Evolutionary conservation across 2,888 invertebrate species (phyloP).

Genomic region (Synanthedon tipuliformis): DNA sequence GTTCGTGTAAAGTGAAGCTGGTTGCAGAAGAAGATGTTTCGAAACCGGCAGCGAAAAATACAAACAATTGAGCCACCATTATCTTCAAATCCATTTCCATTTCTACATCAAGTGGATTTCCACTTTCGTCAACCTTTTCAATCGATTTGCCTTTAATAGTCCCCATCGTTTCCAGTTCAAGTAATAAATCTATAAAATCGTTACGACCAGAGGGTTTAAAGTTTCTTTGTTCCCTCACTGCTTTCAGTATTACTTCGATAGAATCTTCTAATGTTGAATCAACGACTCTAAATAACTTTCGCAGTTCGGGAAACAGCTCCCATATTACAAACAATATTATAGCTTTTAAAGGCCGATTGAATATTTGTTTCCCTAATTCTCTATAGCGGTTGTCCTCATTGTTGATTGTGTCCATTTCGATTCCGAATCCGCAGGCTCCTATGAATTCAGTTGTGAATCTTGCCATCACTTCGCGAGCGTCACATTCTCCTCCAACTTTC

Average conservation of each 20-base stretch:
- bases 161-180: slow-evolving; percentile 14
- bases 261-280: slow-evolving; percentile 9
- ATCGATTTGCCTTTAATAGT: slow-evolving; percentile 6
- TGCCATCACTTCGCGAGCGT: slow-evolving; percentile 31
- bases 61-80: slow-evolving; percentile 12
- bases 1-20: slow-evolving; percentile 22
- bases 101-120: slow-evolving; percentile 5
- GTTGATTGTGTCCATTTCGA: slow-evolving; percentile 31
- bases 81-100: slow-evolving; percentile 7
- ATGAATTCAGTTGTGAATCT: slow-evolving; percentile 42
- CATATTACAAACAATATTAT: not conserved
- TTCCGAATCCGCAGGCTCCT: slow-evolving; percentile 40
- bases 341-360: not conserved
- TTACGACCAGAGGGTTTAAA: slow-evolving; percentile 17
- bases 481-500: slow-evolving; percentile 17
- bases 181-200: slow-evolving; percentile 37
- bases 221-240: slow-evolving; percentile 7
- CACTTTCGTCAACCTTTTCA: slow-evolving; percentile 5
- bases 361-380: slow-evolving; percentile 11
- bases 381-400: slow-evolving; percentile 30
- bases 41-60: slow-evolving; percentile 18
- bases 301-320: slow-evolving; percentile 2
- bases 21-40: slow-evolving; percentile 18
- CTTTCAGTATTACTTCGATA: slow-evolving; percentile 1
- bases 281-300: not conserved